Evolutionary conservation across 2,888 invertebrate species (phyloP), one percentile per base, ranked within the genome.

Genomic region (Opisthograptis luteolata): DNA sequence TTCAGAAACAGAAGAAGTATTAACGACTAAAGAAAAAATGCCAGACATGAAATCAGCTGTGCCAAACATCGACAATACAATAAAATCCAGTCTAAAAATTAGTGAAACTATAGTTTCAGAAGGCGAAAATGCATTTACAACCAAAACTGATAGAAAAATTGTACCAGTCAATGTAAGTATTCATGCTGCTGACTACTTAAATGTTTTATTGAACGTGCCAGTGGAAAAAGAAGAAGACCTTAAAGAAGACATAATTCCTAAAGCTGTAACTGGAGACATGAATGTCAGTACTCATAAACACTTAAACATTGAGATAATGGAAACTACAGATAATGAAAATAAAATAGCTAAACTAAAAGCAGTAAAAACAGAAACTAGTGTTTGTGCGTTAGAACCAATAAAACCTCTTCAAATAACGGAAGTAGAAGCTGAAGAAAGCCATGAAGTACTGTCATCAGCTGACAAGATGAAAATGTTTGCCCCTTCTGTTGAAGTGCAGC

Each of bases 351-450:
- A 59, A n/a, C 19, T 43, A 35, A 55, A 54, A 15, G 47, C 37
- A 19, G 37, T 44, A 9, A 71, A 64, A 41, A 55, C 68, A 49
- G 65, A 75, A 63, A 56, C 63, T 12, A 65, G 68, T 13, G 60
- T 70, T 22, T 31, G 78, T 32, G 62, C 37, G 19, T 32, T 81
- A 52, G 76, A 82, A 55, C 47, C 73, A 9, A 54, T 67, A 0
- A 76, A 68, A 59, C 64, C 83, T 10, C 47, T 85, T 31, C 47
- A 66, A 43, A 68, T 93, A 0, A 92, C 81, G 20, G 92, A 93
- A 81, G 75, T 90, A 19, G 81, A 86, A 49, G 69, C 79, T 31
- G 88, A 87, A 62, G 92, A 93, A 67, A 69, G 55, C 24, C 63
- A 70, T 17, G 68, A 73, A 55, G 70, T 79, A 24, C 61, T 81